Base-by-base conservation (phyloP, 2,113 vertebrate species). In the Nyctibius bracteatus region DNA sequence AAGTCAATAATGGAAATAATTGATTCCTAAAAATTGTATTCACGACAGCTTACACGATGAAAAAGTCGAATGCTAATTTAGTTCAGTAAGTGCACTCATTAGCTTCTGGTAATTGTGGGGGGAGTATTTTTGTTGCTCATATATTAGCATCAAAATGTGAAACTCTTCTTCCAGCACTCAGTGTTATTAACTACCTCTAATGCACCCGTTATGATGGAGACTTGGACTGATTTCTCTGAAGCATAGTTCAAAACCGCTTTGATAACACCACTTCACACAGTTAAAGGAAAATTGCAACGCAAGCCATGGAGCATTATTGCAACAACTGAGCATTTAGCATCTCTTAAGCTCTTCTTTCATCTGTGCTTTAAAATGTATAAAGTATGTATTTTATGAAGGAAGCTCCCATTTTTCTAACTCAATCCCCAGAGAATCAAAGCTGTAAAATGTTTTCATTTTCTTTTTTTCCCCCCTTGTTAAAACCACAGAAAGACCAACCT, bases 401-500 rank as follows among this genome's bases (percentile, higher is more conserved):
- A 90, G 81, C 79, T 94, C 93, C 95, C 81, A 27, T 92, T 71
- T 77, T 87, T 66, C 74, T 86, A 74, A 52, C 17, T 66, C 9
- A 85, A 84, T n/a, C 80, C 88, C 65, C 67, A 62, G 82, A 51
- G 55, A 86, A 85, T 92, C 23, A 18, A 94, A 96, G 92, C 94
- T 87, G 57, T 82, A 92, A 88, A 72, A 63, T 66, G 90, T 96
- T 95, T 95, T 96, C 80, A 61, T 62, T 81, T 88, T 95, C 87
- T 97, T 92, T 81, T 47, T 94, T 86, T 74, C 47, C 87, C 88
- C 75, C 93, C 95, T 94, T 95, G 88, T 84, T 91, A 90, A 95
- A 92, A 93, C 91, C 88, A 96, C 89, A 95, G 96, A 92, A 98
- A 72, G 74, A 94, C 62, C 92, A 94, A 24, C 83, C 66, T 92